Base-by-base conservation (phyloP, 2,113 vertebrate species). In the Phalacrocorax carbo region DNA sequence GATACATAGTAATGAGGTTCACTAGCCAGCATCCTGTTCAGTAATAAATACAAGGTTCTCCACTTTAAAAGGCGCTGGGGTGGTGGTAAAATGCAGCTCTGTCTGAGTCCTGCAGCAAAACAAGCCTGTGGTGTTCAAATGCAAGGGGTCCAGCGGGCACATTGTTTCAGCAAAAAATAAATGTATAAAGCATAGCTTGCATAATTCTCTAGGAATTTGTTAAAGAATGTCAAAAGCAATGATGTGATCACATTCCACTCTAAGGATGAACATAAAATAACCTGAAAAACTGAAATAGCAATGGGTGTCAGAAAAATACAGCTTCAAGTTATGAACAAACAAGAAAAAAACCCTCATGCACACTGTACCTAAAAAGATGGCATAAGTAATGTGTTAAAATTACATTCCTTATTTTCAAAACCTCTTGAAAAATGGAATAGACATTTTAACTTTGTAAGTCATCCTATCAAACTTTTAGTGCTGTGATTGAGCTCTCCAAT, bases 81-180 rank as follows among this genome's bases (percentile, higher is more conserved):
- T n/a, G n/a, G 7, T 52, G 25, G 15, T 18, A 70, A 78, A 94
- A 86, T 3, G 19, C 10, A 10, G 17, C 20, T 62, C 15, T 32
- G 30, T 17, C 16, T 3, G 13, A 85, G 34, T 68, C 36, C 48
- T 49, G 65, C 73, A 70, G 54, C 49, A 77, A 86, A 88, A 52
- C 42, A 55, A 86, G 14, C 19, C 51, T 11, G 18, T 61, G 22
- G 13, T 40, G 82, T 61, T 77, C 62, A 83, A 86, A 61, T 52
- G 38, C 20, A 69, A 57, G 40, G 30, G 22, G 15, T 38, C 10
- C 20, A 48, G 23, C 7, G 20, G 16, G 32, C 14, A 65, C 6
- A 17, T 29, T 51, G 48, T 72, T 66, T 5, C 29, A 17, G 2
- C 0, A 20, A 75, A 60, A 73, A 78, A n/a, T 0, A 8, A 13